phyloP scores from a whole-genome alignment of 2,797 vertebrate species.

The Gallinago stenura region DNA sequence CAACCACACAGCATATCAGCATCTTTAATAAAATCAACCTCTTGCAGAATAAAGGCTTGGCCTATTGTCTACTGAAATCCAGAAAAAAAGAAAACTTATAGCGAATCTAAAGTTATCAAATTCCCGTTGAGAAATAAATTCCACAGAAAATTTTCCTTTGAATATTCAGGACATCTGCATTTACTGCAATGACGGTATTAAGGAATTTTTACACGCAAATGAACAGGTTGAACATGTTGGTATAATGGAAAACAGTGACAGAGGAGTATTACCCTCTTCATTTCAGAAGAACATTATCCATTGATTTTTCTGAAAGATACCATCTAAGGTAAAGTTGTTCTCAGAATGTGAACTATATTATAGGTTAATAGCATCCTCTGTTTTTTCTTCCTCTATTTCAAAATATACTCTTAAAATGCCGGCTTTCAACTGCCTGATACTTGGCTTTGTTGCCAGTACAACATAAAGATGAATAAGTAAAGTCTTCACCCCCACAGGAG shows the following conservation, averaged over 20 bases:
- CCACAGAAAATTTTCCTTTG: not conserved
- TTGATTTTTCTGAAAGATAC: not conserved
- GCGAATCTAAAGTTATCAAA: not conserved
- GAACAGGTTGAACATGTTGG: not conserved
- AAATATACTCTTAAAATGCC: not conserved
- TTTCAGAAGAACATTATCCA: not conserved
- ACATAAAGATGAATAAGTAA: not conserved
- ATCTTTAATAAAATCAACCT: not conserved
- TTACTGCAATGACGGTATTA: not conserved
- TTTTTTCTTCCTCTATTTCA: not conserved
- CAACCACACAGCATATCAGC: not conserved
- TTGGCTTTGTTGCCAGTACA: conserved; percentile 1
- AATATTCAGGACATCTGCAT: not conserved
- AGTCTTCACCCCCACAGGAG: not conserved
- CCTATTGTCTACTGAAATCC: not conserved
- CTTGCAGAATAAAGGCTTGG: not conserved
- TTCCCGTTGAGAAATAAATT: not conserved
- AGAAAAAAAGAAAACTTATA: not conserved
- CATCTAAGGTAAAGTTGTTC: not conserved
- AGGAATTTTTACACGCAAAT: not conserved
- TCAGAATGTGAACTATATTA: not conserved
- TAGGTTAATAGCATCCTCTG: not conserved
- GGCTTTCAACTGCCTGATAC: not conserved
- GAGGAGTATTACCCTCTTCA: not conserved
- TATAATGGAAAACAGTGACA: not conserved